Conservation (phyloP, 2,888 invertebrate genomes). For the Nephrocerus scutellatus region DNA sequence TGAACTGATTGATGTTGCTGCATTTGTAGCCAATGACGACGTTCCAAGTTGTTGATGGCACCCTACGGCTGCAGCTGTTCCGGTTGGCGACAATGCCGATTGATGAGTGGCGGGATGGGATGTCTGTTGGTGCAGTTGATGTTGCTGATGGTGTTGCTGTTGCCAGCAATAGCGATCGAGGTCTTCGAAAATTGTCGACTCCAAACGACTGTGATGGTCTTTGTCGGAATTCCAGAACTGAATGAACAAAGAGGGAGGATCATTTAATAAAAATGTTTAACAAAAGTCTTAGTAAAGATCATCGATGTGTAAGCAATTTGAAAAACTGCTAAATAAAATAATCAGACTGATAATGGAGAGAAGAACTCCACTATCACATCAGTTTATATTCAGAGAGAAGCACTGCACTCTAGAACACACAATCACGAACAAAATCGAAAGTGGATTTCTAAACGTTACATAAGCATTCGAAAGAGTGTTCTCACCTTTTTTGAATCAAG, state of each 20-base stretch:
- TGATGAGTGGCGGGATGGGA: conserved; percentile 29
- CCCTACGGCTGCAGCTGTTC: conserved; percentile 16
- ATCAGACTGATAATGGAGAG: no score
- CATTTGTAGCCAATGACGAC: no score
- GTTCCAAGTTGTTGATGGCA: conserved; percentile 21
- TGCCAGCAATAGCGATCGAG: conserved; percentile 80
- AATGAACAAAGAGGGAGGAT: neutral
- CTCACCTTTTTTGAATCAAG: no score
- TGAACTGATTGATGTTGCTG: conserved; percentile 27
- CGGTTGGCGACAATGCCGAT: conserved; percentile 20
- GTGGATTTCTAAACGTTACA: no score
- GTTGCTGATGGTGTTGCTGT: conserved; percentile 56
- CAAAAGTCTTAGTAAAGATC: conserved; percentile 2
- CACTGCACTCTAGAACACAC: no score
- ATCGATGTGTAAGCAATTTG: neutral
- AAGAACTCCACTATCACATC: no score
- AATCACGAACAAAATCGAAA: no score
- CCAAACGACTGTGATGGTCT: conserved; percentile 60
- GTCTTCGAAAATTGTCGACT: conserved; percentile 73
- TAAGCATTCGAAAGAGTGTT: no score
- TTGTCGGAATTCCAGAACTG: conserved; percentile 51
- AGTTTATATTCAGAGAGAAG: no score
- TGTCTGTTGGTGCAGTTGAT: conserved; percentile 47
- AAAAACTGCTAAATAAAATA: conserved; percentile 7
- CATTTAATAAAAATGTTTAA: neutral